Conservation (phyloP, 2,888 invertebrate genomes). For the Candidula unifasciata region DNA sequence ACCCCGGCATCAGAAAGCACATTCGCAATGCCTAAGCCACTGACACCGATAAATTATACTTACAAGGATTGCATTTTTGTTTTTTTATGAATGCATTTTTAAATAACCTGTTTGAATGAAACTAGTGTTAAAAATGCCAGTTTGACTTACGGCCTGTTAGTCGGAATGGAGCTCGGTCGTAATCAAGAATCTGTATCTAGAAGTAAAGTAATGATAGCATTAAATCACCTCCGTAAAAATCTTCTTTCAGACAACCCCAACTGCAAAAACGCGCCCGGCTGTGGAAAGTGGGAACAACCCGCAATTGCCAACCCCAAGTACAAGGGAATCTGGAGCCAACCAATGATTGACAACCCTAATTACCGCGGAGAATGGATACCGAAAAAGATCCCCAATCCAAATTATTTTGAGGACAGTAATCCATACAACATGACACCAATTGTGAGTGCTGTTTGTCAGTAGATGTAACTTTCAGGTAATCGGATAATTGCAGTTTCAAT, state of each 20-base stretch:
- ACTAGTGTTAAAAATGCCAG: no score
- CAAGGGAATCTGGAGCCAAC: slow-evolving; percentile 95
- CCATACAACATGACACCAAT: slow-evolving; percentile 89
- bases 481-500: no score
- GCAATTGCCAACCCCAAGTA: slow-evolving; percentile 93
- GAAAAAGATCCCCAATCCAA: slow-evolving; percentile 91
- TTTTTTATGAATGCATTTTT: no score
- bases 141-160: no score
- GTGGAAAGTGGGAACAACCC: slow-evolving; percentile 93
- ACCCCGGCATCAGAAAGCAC: no score
- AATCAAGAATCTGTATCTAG: background rate
- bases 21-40: no score
- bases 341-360: slow-evolving; percentile 80
- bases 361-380: slow-evolving; percentile 81
- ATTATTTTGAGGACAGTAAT: slow-evolving; percentile 92
- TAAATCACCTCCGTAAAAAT: background rate
- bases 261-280: slow-evolving; percentile 89
- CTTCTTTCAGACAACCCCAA: slow-evolving; percentile 85
- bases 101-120: no score
- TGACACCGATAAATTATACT: no score
- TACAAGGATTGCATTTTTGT: no score
- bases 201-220: background rate
- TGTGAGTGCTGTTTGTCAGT: slow-evolving; percentile 84
- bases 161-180: no score
- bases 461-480: no score